These are phyloP conservation scores for Cosmia pyralina DNA, from an alignment of 2,888 invertebrate genomes.

Conservation along the genomic window DNA sequence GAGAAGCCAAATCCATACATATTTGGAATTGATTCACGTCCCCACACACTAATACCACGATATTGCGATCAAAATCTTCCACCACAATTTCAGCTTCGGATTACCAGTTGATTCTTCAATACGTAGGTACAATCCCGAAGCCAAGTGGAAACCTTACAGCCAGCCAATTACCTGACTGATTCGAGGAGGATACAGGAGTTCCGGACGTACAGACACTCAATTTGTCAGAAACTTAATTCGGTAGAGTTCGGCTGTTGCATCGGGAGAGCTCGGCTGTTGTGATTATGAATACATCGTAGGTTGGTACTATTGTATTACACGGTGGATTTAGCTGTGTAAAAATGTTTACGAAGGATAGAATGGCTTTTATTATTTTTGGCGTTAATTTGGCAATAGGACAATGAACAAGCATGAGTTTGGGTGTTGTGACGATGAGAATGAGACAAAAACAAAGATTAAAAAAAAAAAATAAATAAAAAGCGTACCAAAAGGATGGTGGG, in stretches of 20 bases:
- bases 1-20: conserved; percentile 16
- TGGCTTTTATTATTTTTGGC: background rate
- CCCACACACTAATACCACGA: conserved; percentile 31
- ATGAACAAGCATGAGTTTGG: background rate
- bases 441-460: too few species aligned
- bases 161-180: conserved; percentile 57
- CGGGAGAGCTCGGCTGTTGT: conserved; percentile 10
- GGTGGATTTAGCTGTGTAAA: background rate
- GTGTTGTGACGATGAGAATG: background rate
- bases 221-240: conserved; percentile 59
- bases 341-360: background rate
- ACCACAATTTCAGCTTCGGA: conserved; percentile 32
- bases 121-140: conserved; percentile 30
- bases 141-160: conserved; percentile 41
- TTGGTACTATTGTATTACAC: background rate
- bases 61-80: conserved; percentile 32
- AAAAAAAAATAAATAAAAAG: too few species aligned
- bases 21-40: conserved; percentile 48
- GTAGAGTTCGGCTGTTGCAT: conserved; percentile 34
- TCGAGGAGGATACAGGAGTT: conserved; percentile 37
- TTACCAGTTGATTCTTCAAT: conserved; percentile 57
- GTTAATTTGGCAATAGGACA: background rate
- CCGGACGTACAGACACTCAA: conserved; percentile 51
- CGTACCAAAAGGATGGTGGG: too few species aligned
- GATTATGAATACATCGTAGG: conserved; percentile 18